Evolutionary conservation across 1,140 invertebrate species (phyloP), one percentile per base, ranked within the genome.

Genomic region (Philotrypesis tridentata): DNA sequence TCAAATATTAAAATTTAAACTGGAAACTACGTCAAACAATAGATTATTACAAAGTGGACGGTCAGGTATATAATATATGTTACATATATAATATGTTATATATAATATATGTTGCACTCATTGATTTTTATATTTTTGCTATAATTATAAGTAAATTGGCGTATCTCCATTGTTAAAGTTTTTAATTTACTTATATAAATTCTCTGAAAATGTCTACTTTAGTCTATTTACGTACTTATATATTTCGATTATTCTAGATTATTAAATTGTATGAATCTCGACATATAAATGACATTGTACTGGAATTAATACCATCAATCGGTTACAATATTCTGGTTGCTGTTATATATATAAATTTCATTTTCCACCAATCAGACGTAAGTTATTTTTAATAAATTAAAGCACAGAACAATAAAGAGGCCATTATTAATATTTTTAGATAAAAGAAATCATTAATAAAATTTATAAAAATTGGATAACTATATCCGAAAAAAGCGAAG

Each of bases 401-500:
- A 55, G 12, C 25, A 23, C 23, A 8, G 8, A 25, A 73, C 3
- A 73, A 25, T 29, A 55, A 1, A 29, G 7, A 29, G 12, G 7
- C 0, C 4, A 55, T n/a, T 55, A 21, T n/a, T 8, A 5, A 55
- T 31, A 2, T 63, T 63, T 63, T 11, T 31, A 75, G 73, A 40
- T 75, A 23, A 75, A 63, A 37, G 23, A 37, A 6, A 48, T 75
- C 7, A 8, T 75, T 25, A 29, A 63, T 23, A 75, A 75, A 25
- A 40, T 75, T 31, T 3, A 60, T 17, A 63, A 23, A 12, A 33
- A 75, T 23, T 75, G 73, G 73, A 11, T 61, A 37, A 75, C 4
- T 23, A 61, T 75, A 75, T 75, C 73, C 12, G 55, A 75, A 29
- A 25, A 63, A 75, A 37, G 31, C 11, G 73, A 75, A 63, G 21